Conservation (phyloP, 2,888 invertebrate genomes). For the Drosophila engyochracea region DNA sequence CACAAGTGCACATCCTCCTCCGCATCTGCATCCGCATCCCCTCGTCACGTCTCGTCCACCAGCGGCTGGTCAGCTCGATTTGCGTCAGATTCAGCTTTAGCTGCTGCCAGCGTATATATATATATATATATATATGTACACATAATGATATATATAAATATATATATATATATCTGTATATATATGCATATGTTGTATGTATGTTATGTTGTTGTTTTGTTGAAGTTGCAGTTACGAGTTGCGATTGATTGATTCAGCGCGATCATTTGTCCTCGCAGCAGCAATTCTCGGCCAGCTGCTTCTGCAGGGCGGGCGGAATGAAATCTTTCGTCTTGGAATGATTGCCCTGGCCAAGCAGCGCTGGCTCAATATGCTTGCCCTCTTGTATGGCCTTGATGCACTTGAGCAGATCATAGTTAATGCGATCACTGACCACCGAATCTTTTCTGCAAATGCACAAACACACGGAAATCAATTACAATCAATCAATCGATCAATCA, state of each 20-base stretch:
- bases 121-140: background rate
- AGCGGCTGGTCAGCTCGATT: constrained; percentile 1
- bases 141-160: constrained; percentile 2
- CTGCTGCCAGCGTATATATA: constrained; percentile 2
- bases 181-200: constrained; percentile 5
- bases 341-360: constrained; percentile 90
- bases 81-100: constrained; percentile 10
- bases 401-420: constrained; percentile 96
- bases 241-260: constrained; percentile 39
- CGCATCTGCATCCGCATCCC: background rate
- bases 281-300: constrained; percentile 84
- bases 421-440: constrained; percentile 94
- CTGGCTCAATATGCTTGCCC: constrained; percentile 90
- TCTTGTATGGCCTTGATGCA: constrained; percentile 91
- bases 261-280: constrained; percentile 83
- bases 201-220: constrained; percentile 24
- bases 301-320: constrained; percentile 92
- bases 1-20: background rate
- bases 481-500: background rate
- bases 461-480: constrained; percentile 48
- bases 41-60: background rate
- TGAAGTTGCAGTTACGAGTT: background rate
- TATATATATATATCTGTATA: background rate
- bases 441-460: constrained; percentile 88
- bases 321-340: constrained; percentile 93